These are phyloP conservation scores for Asarcornis scutulata DNA, from an alignment of 2,113 vertebrate species.

Conservation along the genomic window DNA sequence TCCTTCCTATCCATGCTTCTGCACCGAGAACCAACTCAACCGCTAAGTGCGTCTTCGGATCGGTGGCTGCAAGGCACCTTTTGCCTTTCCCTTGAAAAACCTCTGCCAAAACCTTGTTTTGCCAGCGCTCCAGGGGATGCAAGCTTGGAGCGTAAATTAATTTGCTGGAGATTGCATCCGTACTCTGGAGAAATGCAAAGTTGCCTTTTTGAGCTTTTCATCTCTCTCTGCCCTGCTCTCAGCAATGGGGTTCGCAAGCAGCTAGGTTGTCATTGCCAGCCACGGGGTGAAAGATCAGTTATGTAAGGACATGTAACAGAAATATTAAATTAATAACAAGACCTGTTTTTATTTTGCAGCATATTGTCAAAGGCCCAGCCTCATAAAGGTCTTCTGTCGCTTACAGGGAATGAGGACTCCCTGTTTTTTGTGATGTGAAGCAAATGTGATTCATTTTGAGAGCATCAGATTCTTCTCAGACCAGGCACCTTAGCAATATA, in stretches of 20 bases:
- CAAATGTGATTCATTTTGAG: background rate
- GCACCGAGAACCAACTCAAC: accelerated
- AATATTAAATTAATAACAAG: background rate
- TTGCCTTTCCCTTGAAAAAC: background rate
- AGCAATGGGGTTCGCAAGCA: background rate
- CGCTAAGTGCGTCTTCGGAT: accelerated
- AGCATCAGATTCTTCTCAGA: background rate
- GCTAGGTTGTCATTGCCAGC: background rate
- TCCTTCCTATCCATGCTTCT: too few relatives aligned
- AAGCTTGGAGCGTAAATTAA: background rate
- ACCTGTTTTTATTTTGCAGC: background rate
- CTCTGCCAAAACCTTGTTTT: background rate
- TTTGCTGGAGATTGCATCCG: background rate
- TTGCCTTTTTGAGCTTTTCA: background rate
- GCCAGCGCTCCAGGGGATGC: background rate
- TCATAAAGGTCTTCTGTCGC: background rate
- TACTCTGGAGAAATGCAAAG: background rate
- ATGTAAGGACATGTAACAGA: background rate
- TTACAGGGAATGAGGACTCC: background rate
- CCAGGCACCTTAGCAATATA: background rate
- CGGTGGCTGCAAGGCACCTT: background rate
- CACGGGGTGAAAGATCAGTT: slow-evolving; percentile 18
- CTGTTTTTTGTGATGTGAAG: background rate
- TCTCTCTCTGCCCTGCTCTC: background rate
- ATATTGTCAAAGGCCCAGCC: background rate